A percentile compares a stretch with the other conserved stretches of the same genome.
Conservation (phyloP, 2,888 invertebrate species). For the Cryptus armator region DNA sequence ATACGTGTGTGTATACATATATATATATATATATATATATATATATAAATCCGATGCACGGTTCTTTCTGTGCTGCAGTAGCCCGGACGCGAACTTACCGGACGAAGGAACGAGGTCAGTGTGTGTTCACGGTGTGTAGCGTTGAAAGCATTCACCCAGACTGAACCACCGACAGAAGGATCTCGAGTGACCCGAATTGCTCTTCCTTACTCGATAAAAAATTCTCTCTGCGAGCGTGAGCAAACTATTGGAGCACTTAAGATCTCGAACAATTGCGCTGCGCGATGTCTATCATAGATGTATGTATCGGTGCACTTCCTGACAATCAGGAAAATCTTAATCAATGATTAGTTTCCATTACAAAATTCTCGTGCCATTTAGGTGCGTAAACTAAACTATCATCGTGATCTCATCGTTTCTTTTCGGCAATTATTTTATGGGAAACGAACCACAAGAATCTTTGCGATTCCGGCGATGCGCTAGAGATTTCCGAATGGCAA, state of each 20-base stretch:
- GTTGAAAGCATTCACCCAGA: conserved; percentile 30
- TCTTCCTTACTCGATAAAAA: conserved; percentile 39
- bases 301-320: neutral
- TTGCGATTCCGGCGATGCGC: neutral
- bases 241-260: conserved; percentile 31
- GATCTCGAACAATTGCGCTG: conserved; percentile 10
- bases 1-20: conserved; percentile 45
- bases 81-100: conserved; percentile 45
- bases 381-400: neutral
- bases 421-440: neutral
- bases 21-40: too few species aligned
- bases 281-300: neutral
- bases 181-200: conserved; percentile 45
- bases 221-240: conserved; percentile 21
- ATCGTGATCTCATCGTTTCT: neutral
- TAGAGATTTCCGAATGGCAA: conserved; percentile 1
- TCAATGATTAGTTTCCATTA: neutral
- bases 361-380: neutral
- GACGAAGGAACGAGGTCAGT: conserved; percentile 60
- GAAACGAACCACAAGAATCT: conserved; percentile 3
- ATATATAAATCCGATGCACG: conserved; percentile 34
- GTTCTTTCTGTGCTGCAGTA: conserved; percentile 31
- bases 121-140: conserved; percentile 18
- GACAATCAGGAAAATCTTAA: neutral
- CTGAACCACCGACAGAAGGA: conserved; percentile 4